A percentile compares a stretch with the other conserved stretches of the same genome.
These are phyloP conservation scores for Mythimna albipuncta DNA, from an alignment of 2,888 invertebrate species.

Conservation along the genomic window DNA sequence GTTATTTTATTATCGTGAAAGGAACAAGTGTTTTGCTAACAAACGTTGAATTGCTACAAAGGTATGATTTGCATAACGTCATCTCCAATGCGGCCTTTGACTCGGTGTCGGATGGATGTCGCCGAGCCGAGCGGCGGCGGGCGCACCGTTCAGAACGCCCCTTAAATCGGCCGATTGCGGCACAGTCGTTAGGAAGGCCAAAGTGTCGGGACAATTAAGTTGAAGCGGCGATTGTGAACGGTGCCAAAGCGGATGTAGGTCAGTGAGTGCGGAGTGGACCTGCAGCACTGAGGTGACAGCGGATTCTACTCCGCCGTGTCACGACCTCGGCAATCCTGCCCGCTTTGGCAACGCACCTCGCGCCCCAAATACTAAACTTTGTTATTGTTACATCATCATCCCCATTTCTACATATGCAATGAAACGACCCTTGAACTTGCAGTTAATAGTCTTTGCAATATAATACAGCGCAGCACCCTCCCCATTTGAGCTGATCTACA, in stretches of 20 bases:
- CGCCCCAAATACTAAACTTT: slow-evolving; percentile 66
- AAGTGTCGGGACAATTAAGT: slow-evolving; percentile 91
- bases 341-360: slow-evolving; percentile 78
- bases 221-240: slow-evolving; percentile 90
- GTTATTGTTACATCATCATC: slow-evolving; percentile 59
- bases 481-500: slow-evolving; percentile 70
- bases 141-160: slow-evolving; percentile 79
- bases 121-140: slow-evolving; percentile 76
- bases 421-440: slow-evolving; percentile 43
- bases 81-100: slow-evolving; percentile 82
- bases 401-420: slow-evolving; percentile 55
- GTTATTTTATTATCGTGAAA: slow-evolving; percentile 73
- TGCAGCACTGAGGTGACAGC: slow-evolving; percentile 82
- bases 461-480: slow-evolving; percentile 60
- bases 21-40: slow-evolving; percentile 77
- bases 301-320: slow-evolving; percentile 76
- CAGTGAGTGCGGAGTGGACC: slow-evolving; percentile 87
- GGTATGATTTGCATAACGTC: slow-evolving; percentile 81
- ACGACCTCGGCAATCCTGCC: slow-evolving; percentile 76
- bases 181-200: slow-evolving; percentile 89
- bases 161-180: slow-evolving; percentile 89
- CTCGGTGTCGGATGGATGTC: slow-evolving; percentile 75
- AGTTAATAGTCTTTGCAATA: slow-evolving; percentile 56
- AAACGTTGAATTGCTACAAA: slow-evolving; percentile 80
- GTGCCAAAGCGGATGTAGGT: slow-evolving; percentile 91